These are phyloP conservation scores for Rynchops niger DNA, from an alignment of 2,113 vertebrate species.

Conservation along the genomic window DNA sequence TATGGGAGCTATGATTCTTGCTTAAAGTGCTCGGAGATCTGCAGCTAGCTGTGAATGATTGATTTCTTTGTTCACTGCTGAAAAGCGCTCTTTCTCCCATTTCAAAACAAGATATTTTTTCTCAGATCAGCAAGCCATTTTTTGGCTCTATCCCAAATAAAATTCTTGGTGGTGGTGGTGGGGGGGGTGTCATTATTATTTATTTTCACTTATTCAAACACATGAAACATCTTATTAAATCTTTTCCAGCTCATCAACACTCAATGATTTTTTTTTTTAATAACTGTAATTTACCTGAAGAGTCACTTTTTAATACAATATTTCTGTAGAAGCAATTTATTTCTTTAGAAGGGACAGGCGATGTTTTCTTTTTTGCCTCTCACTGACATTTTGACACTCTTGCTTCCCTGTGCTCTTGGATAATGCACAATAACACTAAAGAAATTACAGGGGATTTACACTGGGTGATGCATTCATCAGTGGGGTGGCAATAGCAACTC, in stretches of 20 bases:
- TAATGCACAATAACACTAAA: background rate
- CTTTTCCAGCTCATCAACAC: background rate
- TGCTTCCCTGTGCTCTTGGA: background rate
- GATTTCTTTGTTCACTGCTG: background rate
- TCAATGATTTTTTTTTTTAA: background rate
- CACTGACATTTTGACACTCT: background rate
- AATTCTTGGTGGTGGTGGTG: too few relatives aligned
- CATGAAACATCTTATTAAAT: background rate
- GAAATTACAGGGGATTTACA: background rate
- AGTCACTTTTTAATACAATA: background rate
- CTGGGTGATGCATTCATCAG: background rate
- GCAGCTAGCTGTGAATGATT: background rate
- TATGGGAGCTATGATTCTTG: background rate
- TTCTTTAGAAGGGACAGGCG: background rate
- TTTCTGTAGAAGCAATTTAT: background rate
- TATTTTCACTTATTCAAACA: background rate
- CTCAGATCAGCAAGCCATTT: background rate
- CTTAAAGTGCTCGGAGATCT: background rate
- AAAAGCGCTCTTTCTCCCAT: background rate
- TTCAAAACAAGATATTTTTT: background rate
- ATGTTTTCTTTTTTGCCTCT: background rate
- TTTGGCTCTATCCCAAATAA: background rate
- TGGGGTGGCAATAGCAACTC: background rate
- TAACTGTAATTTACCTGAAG: background rate
- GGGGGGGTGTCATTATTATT: background rate